phyloP scores from a whole-genome alignment of 2,888 invertebrate species.

The Agrotis ipsilon region DNA sequence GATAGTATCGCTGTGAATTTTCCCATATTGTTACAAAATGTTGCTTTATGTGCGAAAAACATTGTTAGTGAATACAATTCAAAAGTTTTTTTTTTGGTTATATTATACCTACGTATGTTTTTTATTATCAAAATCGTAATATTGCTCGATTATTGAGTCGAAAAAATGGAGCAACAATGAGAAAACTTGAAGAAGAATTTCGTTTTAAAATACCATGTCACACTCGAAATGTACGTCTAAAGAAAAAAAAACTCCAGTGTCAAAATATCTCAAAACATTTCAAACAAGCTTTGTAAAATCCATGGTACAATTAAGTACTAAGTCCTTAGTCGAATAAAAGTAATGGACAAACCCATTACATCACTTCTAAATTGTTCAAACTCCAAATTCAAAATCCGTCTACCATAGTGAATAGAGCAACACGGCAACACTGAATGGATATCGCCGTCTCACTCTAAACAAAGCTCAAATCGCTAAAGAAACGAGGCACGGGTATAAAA shows the following conservation, averaged over 20 bases:
- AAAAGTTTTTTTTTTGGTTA: not conserved
- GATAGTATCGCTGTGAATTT: not conserved
- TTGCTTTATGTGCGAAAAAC: not conserved
- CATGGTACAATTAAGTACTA: too few species aligned
- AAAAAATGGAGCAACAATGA: not conserved
- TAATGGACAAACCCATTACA: conserved; percentile 29
- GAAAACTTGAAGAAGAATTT: not conserved
- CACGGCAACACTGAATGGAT: conserved; percentile 50
- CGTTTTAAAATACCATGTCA: not conserved
- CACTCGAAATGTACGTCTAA: not conserved
- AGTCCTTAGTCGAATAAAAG: conserved; percentile 3
- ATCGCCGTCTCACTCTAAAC: conserved; percentile 70
- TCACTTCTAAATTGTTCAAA: conserved; percentile 41
- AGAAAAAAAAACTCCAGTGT: conserved; percentile 8
- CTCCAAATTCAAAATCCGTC: conserved; percentile 45
- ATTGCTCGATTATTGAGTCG: not conserved
- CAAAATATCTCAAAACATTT: not conserved
- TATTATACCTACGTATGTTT: not conserved
- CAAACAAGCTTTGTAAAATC: conserved; percentile 9
- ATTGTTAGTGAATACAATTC: too few species aligned
- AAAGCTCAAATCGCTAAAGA: conserved; percentile 64
- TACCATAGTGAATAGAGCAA: conserved; percentile 30
- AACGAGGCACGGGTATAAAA: conserved; percentile 57
- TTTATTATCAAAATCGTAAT: not conserved
- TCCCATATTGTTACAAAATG: not conserved